Evolutionary conservation across 2,113 vertebrate genomes (phyloP).

Genomic region (Tiliqua scincoides): DNA sequence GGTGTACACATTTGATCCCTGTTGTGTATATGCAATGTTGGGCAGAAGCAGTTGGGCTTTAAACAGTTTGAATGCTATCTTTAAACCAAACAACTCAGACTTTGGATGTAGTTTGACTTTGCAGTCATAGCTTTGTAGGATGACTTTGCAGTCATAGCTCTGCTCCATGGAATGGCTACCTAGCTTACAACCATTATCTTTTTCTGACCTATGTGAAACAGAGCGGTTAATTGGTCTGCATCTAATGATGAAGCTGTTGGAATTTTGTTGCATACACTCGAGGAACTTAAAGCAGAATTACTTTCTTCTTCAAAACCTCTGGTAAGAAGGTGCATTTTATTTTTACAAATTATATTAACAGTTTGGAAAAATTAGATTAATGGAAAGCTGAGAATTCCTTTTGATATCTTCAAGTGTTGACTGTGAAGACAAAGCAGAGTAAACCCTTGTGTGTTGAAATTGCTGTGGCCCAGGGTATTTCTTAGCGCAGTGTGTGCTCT

Average conservation of each 20-base stretch:
- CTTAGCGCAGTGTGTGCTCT: no score
- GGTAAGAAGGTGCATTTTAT: constrained; percentile 59
- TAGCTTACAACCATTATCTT: not conserved
- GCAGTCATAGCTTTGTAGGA: not conserved
- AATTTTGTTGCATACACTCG: constrained; percentile 66
- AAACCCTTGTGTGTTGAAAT: no score
- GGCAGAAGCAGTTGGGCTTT: no score
- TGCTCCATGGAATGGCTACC: not conserved
- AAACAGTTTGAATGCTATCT: not conserved
- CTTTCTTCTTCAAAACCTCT: constrained; percentile 37
- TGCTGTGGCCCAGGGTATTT: no score
- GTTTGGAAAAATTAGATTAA: no score
- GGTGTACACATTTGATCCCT: no score
- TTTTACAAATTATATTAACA: not conserved
- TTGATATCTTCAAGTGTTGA: no score
- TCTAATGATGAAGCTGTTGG: constrained; percentile 70
- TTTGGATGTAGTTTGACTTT: not conserved
- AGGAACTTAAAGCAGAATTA: constrained; percentile 72
- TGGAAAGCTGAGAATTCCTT: not conserved
- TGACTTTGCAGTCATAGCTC: not conserved
- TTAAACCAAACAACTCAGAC: not conserved
- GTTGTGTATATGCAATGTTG: no score
- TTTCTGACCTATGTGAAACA: constrained; percentile 51
- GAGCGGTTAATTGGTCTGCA: constrained; percentile 67
- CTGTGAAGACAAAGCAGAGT: no score